Conservation (phyloP, 2,888 invertebrate genomes). For the Odontocolon sp. region DNA sequence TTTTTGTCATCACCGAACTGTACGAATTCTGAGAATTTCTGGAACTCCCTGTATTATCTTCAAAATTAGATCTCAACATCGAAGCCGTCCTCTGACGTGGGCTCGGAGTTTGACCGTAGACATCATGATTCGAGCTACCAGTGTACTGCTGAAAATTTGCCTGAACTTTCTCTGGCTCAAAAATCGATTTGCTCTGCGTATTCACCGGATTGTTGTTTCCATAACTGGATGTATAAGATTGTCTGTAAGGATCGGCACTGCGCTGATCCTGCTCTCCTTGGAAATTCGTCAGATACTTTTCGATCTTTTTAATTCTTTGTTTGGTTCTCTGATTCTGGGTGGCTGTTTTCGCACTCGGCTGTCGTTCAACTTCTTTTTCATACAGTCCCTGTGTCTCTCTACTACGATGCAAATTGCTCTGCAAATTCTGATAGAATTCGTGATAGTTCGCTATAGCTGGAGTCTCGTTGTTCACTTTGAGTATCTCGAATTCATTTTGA, state of each 20-base stretch:
- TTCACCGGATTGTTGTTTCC: slow-evolving; percentile 46
- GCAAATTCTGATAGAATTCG: slow-evolving; percentile 72
- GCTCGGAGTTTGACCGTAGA: slow-evolving; percentile 38
- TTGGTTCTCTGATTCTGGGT: slow-evolving; percentile 48
- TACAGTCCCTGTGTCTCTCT: slow-evolving; percentile 17
- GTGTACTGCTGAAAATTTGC: slow-evolving; percentile 64
- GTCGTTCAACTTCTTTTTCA: no score
- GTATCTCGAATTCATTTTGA: slow-evolving; percentile 75
- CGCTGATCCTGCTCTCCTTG: slow-evolving; percentile 42
- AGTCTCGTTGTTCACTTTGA: slow-evolving; percentile 76
- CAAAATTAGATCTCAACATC: slow-evolving; percentile 62
- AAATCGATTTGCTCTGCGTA: slow-evolving; percentile 55
- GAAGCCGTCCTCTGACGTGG: slow-evolving; percentile 52
- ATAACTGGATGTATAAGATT: slow-evolving; percentile 57
- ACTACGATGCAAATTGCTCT: slow-evolving; percentile 47
- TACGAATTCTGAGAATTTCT: slow-evolving; percentile 29
- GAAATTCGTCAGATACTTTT: slow-evolving; percentile 66
- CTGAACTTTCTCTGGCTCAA: slow-evolving; percentile 66
- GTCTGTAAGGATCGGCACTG: slow-evolving; percentile 43
- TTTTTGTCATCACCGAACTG: slow-evolving; percentile 4
- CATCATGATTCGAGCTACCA: slow-evolving; percentile 45
- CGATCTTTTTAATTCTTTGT: slow-evolving; percentile 64
- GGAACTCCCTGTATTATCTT: slow-evolving; percentile 9
- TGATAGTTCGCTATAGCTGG: slow-evolving; percentile 77
- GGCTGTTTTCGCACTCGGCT: background rate